Evolutionary conservation across 2,797 vertebrate species (phyloP), one percentile per base, ranked within the genome.

Genomic region (Enteromius unitaeniatus): DNA sequence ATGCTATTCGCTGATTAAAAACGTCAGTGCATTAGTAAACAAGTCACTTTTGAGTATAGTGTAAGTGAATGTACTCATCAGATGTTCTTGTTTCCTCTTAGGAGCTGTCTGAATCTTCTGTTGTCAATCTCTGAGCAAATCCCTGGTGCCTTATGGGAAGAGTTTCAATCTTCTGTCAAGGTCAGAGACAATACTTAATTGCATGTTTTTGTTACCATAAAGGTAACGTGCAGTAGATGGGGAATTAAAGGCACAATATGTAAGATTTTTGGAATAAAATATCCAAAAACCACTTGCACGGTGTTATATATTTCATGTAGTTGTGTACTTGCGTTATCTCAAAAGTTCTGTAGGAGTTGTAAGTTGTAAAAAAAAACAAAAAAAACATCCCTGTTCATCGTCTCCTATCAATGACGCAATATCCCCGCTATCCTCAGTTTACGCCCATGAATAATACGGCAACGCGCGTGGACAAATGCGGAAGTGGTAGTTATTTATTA

Each of bases 101-200:
- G 98, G 97, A 99, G 97, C 95, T 99, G 97, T 95, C 96, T 96
- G 91, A 97, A 99, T 94, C 96, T 99, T 94, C 93, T 99, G 78
- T 93, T 99, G 78, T 97, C 96, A 91, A 92, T 99, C 91, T 96
- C 96, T 91, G 94, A 96, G 93, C 95, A 97, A 88, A 94, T 99
- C 91, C 96, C 98, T 92, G 94, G 96, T 95, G 95, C 95, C 94
- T 97, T 97, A 90, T 99, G 98, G 98, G 94, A 97, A 93, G 96
- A 97, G 90, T 98, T 99, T 93, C 97, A 97, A 93, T 94, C 96
- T 92, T 96, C 97, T 90, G 96, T 99, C 88, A 96, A 97, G 96
- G 98, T 99, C 92, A 96, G 96, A 92, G 84, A 90, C 79, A 49
- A 40, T 14, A 45, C 19, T 47, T 19, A 3, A 47, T 49, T 55